Evolutionary conservation across 2,113 vertebrate species (phyloP).

Genomic region (Patagioenas fasciata): DNA sequence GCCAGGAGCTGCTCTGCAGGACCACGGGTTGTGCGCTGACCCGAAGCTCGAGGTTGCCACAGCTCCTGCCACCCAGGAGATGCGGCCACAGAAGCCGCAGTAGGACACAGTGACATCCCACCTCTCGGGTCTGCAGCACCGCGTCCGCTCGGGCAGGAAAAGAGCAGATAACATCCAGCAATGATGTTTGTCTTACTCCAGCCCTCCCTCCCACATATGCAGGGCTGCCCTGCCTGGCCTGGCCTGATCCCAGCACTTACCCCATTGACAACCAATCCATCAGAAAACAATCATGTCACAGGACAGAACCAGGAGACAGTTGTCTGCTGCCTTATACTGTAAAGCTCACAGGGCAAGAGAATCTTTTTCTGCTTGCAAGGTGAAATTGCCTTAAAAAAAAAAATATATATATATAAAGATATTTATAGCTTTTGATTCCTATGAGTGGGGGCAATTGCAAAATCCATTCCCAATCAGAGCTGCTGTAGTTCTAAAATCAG

Average conservation of each 20-base stretch:
- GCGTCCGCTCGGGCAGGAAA: rapidly evolving
- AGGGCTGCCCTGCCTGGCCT: neutral
- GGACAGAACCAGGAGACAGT: neutral
- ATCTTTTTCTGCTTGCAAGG: neutral
- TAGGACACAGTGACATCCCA: neutral
- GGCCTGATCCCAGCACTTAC: neutral
- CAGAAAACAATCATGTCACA: neutral
- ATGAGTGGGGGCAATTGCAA: neutral
- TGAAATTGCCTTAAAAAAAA: neutral
- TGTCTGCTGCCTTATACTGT: neutral
- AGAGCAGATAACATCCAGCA: neutral
- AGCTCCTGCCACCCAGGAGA: neutral
- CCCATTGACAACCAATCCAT: neutral
- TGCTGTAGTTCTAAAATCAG: neutral
- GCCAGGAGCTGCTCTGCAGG: neutral
- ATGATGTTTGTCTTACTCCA: neutral
- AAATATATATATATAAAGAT: neutral
- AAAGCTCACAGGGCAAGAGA: neutral
- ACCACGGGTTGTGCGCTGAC: rapidly evolving
- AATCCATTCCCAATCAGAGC: neutral
- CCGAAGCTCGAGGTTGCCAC: neutral
- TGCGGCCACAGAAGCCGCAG: neutral
- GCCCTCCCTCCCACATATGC: neutral
- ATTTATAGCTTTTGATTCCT: neutral
- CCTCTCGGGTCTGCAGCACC: neutral